phyloP scores from a whole-genome alignment of 2,888 invertebrate genomes.

The Merodon equestris region DNA sequence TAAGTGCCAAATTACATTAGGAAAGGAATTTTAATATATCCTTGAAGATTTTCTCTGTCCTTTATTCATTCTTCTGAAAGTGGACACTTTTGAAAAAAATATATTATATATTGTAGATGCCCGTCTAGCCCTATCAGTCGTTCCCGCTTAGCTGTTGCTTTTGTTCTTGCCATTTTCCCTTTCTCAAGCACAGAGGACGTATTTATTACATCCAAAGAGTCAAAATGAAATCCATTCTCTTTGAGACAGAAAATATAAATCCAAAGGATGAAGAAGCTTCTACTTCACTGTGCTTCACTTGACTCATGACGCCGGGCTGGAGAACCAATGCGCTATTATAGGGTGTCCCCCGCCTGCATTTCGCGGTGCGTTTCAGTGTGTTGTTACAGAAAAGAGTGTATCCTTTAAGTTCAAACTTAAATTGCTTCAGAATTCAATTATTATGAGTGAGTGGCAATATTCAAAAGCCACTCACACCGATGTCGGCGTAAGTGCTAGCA shows the following conservation, averaged over 20 bases:
- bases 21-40: slow-evolving; percentile 54
- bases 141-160: slow-evolving; percentile 3
- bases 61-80: slow-evolving; percentile 19
- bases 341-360: no score
- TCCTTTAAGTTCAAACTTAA: slow-evolving; percentile 60
- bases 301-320: no score
- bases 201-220: slow-evolving; percentile 62
- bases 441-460: slow-evolving; percentile 47
- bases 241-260: slow-evolving; percentile 23
- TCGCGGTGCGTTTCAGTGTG: slow-evolving; percentile 3
- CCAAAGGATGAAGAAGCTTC: slow-evolving; percentile 37
- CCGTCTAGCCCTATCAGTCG: background rate
- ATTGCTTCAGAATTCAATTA: slow-evolving; percentile 66
- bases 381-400: slow-evolving; percentile 16
- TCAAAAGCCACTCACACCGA: slow-evolving; percentile 13
- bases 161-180: slow-evolving; percentile 2
- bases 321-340: no score
- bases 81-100: slow-evolving; percentile 30
- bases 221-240: slow-evolving; percentile 59
- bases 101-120: background rate
- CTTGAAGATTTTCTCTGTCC: slow-evolving; percentile 4
- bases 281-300: no score
- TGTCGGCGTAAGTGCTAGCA: slow-evolving; percentile 21
- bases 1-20: slow-evolving; percentile 43
- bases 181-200: slow-evolving; percentile 29